Evolutionary conservation across 2,888 invertebrate species (phyloP), one percentile per base, ranked within the genome.

Genomic region (Eilema griseolum): DNA sequence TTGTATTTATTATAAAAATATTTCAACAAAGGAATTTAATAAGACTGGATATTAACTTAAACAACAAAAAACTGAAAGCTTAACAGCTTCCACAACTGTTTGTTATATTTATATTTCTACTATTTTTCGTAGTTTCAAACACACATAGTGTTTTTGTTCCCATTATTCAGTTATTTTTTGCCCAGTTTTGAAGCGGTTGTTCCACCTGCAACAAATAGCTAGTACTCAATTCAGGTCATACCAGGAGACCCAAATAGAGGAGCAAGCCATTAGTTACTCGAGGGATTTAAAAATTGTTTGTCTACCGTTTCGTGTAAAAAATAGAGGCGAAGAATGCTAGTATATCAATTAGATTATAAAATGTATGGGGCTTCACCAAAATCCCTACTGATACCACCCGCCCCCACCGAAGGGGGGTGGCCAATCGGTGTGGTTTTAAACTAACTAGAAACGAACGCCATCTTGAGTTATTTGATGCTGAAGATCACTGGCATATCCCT

Each of bases 1-100:
- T 41, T 16, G 41, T 41, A 41, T 16, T 7, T 12, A 12, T 12
- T 37, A 37, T 37, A 37, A 4, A 24, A 37, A 16, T 16, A 37
- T 14, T 33, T 62, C 37, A 62, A 10, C 37, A 24, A 24, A 37
- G 24, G 37, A 37, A 62, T 62, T 62, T 62, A 62, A 62, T 62
- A 24, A 37, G 14, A 37, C 24, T 24, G n/a, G n/a, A n/a, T n/a
- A n/a, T 12, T 16, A 14, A 16, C 24, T 62, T 61, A 23, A 62
- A 62, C 24, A 62, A 62, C 41, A 41, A 62, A 16, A 61, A 62
- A 24, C 37, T 24, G 24, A 37, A 37, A 24, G 16, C 24, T 24
- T 37, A 8, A 33, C 3, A 33, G 31, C 31, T 33, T 33, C 3
- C 14, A 41, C 16, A 41, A 16, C 41, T 16, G 41, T 16, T 14